These are phyloP conservation scores for Brachirus orientalis DNA, from an alignment of 2,113 vertebrate genomes.

Conservation along the genomic window DNA sequence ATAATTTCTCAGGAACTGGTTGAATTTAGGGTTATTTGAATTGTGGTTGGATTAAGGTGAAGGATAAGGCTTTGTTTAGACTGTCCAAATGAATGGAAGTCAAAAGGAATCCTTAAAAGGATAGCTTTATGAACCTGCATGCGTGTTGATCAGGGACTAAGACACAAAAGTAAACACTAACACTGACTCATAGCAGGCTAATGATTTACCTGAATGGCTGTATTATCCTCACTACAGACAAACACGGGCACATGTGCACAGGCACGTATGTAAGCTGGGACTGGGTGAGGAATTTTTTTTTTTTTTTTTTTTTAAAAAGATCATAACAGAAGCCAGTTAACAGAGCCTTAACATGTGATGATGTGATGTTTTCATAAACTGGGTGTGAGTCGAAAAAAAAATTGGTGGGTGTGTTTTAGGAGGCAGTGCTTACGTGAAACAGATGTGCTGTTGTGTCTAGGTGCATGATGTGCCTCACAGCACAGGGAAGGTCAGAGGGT, in stretches of 20 bases:
- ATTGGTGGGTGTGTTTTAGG: slow-evolving; percentile 2
- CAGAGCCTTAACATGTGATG: not conserved
- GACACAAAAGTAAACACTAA: slow-evolving; percentile 61
- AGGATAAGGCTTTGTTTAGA: no score
- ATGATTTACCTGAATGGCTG: slow-evolving; percentile 76
- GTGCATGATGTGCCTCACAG: slow-evolving; percentile 19
- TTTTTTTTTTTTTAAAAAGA: not conserved
- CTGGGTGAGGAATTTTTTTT: slow-evolving; percentile 6
- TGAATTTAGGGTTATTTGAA: no score
- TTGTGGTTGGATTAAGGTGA: no score
- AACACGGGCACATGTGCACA: slow-evolving; percentile 25
- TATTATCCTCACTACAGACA: slow-evolving; percentile 26
- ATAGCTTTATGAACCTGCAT: no score
- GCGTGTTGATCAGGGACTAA: slow-evolving; percentile 22
- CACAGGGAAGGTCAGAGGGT: slow-evolving; percentile 35
- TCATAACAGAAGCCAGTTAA: no score
- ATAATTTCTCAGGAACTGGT: no score
- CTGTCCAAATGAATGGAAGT: no score
- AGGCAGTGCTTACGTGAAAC: slow-evolving; percentile 1
- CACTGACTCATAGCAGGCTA: slow-evolving; percentile 71
- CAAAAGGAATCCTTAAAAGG: no score
- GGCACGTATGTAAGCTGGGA: slow-evolving; percentile 20
- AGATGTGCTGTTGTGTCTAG: slow-evolving; percentile 38
- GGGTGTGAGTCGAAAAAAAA: not conserved
- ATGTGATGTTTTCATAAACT: not conserved